A percentile compares a stretch with the other conserved stretches of the same genome.
Conservation (phyloP, 1,140 invertebrate species). For the Zaprionus lachaisei region DNA sequence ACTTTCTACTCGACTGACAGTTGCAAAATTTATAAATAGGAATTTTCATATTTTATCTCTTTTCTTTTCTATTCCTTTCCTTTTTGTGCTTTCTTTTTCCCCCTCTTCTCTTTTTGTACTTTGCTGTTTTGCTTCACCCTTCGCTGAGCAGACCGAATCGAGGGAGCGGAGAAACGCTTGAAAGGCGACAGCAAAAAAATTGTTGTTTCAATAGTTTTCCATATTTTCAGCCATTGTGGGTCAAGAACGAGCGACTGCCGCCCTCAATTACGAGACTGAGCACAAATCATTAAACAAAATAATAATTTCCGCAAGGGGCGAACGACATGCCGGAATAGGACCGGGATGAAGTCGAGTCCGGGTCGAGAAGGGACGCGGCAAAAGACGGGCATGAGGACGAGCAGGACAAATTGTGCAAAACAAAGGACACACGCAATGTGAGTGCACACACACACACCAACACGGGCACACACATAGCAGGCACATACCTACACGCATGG, state of each 20-base stretch:
- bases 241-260: conserved; percentile 58
- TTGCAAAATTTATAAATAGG: conserved; percentile 63
- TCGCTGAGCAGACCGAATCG: conserved; percentile 37
- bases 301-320: conserved; percentile 76
- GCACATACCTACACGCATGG: conserved; percentile 1
- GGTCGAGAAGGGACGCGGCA: background rate
- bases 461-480: background rate
- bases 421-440: conserved; percentile 45
- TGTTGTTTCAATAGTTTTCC: conserved; percentile 70
- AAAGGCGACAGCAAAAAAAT: conserved; percentile 20
- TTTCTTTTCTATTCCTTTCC: background rate
- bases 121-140: conserved; percentile 48
- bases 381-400: conserved; percentile 17
- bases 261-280: conserved; percentile 77
- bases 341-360: conserved; percentile 34
- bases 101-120: conserved; percentile 1
- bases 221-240: conserved; percentile 60
- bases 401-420: conserved; percentile 53
- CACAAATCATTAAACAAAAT: conserved; percentile 83
- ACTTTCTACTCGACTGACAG: conserved; percentile 59
- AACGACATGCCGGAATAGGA: conserved; percentile 39
- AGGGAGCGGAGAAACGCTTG: conserved; percentile 9
- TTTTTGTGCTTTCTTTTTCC: background rate
- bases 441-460: conserved; percentile 9
- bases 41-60: conserved; percentile 38